These are phyloP conservation scores for Sorex araneus DNA, from an alignment of 2,113 vertebrate species.

Conservation along the genomic window DNA sequence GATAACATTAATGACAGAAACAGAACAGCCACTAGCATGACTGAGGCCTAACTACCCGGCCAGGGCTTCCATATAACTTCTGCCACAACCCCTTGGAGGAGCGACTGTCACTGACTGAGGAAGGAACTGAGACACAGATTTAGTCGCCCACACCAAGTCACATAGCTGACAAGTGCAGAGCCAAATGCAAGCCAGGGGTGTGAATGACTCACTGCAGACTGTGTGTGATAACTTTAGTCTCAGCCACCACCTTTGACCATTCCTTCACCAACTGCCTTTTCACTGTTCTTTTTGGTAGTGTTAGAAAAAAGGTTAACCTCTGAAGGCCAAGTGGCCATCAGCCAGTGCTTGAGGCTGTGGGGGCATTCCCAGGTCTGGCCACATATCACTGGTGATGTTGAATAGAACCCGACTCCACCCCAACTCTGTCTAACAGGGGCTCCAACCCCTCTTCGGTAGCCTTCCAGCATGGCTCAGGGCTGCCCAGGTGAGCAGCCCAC, in stretches of 20 bases:
- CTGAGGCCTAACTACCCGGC: not conserved
- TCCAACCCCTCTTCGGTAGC: not conserved
- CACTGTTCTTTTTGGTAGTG: not conserved
- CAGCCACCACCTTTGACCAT: too few relatives aligned
- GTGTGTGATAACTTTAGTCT: not conserved
- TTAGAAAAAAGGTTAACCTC: not conserved
- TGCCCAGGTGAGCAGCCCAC: not conserved
- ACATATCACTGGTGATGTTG: accelerated
- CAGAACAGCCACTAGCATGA: not conserved
- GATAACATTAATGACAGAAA: not conserved
- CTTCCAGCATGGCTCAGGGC: not conserved
- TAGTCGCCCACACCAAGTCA: not conserved
- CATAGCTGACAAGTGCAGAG: not conserved
- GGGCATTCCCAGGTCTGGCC: not conserved
- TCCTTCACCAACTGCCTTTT: not conserved
- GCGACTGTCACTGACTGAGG: too few relatives aligned
- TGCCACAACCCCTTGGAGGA: not conserved
- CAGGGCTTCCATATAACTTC: not conserved
- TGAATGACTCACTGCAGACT: too few relatives aligned
- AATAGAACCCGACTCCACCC: too few relatives aligned
- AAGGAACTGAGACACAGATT: not conserved
- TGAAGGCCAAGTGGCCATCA: not conserved
- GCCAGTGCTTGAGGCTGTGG: not conserved
- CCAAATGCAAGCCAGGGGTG: not conserved
- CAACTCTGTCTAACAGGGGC: not conserved